A percentile compares a stretch with the other conserved stretches of the same genome.
These are phyloP conservation scores for Delia radicum DNA, from an alignment of 1,140 invertebrate genomes.

Conservation along the genomic window DNA sequence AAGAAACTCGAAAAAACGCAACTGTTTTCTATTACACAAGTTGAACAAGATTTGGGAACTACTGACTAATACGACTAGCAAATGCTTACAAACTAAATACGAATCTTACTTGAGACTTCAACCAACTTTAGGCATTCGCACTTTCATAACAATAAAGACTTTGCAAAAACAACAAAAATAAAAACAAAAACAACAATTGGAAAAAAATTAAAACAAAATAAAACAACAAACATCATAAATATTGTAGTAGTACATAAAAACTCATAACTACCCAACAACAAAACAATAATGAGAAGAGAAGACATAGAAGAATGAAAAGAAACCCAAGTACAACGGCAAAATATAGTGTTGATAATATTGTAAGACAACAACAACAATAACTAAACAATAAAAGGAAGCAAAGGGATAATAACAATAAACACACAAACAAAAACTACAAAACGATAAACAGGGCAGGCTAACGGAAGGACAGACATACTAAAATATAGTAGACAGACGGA, in stretches of 20 bases:
- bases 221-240: constrained; percentile 13
- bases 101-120: background rate
- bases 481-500: no score
- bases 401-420: background rate
- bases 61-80: background rate
- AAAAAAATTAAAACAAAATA: background rate
- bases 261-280: background rate
- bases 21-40: no score
- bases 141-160: background rate
- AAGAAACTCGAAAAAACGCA: no score
- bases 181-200: constrained; percentile 4
- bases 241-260: constrained; percentile 10
- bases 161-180: background rate
- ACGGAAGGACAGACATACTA: background rate
- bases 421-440: background rate
- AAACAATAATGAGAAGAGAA: background rate
- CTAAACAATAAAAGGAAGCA: background rate
- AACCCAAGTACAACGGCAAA: background rate
- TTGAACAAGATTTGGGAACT: background rate
- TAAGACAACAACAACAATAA: background rate
- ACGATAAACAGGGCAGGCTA: background rate
- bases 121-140: background rate
- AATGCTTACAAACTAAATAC: background rate
- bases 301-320: background rate
- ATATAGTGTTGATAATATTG: background rate